Evolutionary conservation across 2,113 vertebrate species (phyloP).

Genomic region (Ceyx margarethae): DNA sequence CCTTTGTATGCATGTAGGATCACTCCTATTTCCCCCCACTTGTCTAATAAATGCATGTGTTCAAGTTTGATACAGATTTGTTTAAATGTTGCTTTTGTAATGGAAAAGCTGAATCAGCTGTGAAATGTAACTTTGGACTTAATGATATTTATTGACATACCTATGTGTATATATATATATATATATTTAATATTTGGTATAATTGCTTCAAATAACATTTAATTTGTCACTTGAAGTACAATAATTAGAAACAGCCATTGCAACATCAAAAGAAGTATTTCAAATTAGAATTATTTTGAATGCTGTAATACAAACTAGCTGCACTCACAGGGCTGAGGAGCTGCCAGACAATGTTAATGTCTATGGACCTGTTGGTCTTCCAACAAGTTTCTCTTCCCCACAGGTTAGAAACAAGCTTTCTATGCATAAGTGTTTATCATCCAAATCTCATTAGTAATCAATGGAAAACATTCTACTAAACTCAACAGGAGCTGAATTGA

Average conservation of each 20-base stretch:
- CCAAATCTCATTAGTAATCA: conserved; percentile 44
- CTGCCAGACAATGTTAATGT: neutral
- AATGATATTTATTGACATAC: conserved; percentile 77
- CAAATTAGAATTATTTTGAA: conserved; percentile 74
- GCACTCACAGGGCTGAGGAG: neutral
- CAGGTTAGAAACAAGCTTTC: neutral
- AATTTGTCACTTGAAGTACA: conserved; percentile 78
- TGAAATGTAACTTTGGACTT: conserved; percentile 64
- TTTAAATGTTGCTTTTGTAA: conserved; percentile 42
- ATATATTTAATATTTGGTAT: conserved; percentile 72
- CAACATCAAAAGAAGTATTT: conserved; percentile 72
- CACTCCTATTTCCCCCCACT: neutral
- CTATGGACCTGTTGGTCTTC: neutral
- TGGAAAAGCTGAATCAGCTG: conserved; percentile 63
- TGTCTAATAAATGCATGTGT: neutral
- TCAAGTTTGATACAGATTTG: conserved; percentile 14
- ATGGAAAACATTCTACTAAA: conserved; percentile 22
- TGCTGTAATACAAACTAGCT: conserved; percentile 44
- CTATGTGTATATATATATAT: conserved; percentile 28
- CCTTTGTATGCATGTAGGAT: neutral
- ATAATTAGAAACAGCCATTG: conserved; percentile 76
- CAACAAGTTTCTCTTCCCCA: neutral
- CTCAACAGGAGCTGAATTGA: conserved; percentile 10
- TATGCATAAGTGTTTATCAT: conserved; percentile 21
- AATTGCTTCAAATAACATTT: conserved; percentile 78